Conservation (phyloP, 2,888 invertebrate genomes). For the Pachliopta kotzebuea region DNA sequence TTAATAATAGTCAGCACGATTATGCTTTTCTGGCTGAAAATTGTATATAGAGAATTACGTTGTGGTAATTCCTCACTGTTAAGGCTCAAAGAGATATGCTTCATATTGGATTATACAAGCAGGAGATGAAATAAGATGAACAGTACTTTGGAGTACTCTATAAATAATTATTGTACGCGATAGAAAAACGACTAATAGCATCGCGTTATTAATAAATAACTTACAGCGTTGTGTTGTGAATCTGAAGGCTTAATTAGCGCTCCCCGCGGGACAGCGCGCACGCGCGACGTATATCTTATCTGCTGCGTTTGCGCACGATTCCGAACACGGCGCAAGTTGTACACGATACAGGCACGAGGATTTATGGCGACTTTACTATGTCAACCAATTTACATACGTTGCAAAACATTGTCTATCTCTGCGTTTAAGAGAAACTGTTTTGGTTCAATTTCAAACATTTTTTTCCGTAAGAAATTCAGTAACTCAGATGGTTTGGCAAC, state of each 20-base stretch:
- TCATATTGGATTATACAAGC: no score
- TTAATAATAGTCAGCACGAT: no score
- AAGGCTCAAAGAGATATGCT: no score
- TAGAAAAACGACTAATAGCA: constrained; percentile 33
- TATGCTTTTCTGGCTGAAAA: no score
- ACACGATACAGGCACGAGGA: constrained; percentile 39
- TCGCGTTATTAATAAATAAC: constrained; percentile 60
- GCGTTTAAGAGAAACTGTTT: not conserved
- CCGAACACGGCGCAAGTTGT: constrained; percentile 47
- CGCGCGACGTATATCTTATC: constrained; percentile 68
- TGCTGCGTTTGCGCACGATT: constrained; percentile 46
- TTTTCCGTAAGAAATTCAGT: not conserved
- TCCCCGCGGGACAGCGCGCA: constrained; percentile 67
- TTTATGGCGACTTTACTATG: constrained; percentile 38
- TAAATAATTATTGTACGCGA: constrained; percentile 3
- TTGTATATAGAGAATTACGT: no score
- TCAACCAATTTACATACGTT: constrained; percentile 14
- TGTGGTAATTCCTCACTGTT: no score
- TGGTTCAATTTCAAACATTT: not conserved
- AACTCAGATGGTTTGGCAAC: no score
- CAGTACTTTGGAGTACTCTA: no score
- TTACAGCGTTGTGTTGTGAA: constrained; percentile 54
- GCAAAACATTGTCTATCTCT: constrained; percentile 9
- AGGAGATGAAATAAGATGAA: no score
- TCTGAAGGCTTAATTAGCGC: constrained; percentile 77